A percentile compares a stretch with the other conserved stretches of the same genome.
These are phyloP conservation scores for Synanthedon vespiformis DNA, from an alignment of 2,888 invertebrate species.

Conservation along the genomic window DNA sequence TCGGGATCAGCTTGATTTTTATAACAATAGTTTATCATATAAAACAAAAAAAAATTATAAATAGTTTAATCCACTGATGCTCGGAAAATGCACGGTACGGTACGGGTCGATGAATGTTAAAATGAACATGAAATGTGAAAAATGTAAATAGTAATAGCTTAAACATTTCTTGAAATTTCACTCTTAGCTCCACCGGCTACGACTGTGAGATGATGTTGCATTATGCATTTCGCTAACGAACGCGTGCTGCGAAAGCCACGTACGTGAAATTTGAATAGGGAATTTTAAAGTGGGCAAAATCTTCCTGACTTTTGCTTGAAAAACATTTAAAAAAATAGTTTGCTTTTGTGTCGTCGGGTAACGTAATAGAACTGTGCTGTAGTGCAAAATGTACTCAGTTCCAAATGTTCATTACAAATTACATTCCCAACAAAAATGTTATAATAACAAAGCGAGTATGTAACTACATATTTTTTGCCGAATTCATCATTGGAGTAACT, in stretches of 20 bases:
- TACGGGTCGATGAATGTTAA: too few species aligned
- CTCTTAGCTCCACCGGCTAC: constrained; percentile 23
- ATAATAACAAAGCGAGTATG: too few species aligned
- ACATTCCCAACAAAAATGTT: too few species aligned
- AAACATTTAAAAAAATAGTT: not conserved
- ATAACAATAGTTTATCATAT: too few species aligned
- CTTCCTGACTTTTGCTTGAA: constrained; percentile 21
- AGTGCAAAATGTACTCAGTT: not conserved
- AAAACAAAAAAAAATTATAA: too few species aligned
- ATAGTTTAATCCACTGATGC: too few species aligned
- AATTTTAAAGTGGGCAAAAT: constrained; percentile 24
- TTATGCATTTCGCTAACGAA: constrained; percentile 64
- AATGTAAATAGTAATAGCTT: not conserved
- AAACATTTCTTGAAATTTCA: constrained; percentile 34
- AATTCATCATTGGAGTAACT: too few species aligned
- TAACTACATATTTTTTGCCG: too few species aligned
- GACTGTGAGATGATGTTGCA: constrained; percentile 38
- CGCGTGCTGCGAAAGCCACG: constrained; percentile 37
- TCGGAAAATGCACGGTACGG: too few species aligned
- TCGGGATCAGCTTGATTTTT: too few species aligned
- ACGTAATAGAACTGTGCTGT: not conserved
- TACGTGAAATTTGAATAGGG: constrained; percentile 45
- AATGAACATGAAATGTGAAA: not conserved
- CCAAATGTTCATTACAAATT: too few species aligned
- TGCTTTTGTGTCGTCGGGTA: not conserved